Evolutionary conservation across 2,888 invertebrate genomes (phyloP).

Genomic region (Chromoteleia sp.): DNA sequence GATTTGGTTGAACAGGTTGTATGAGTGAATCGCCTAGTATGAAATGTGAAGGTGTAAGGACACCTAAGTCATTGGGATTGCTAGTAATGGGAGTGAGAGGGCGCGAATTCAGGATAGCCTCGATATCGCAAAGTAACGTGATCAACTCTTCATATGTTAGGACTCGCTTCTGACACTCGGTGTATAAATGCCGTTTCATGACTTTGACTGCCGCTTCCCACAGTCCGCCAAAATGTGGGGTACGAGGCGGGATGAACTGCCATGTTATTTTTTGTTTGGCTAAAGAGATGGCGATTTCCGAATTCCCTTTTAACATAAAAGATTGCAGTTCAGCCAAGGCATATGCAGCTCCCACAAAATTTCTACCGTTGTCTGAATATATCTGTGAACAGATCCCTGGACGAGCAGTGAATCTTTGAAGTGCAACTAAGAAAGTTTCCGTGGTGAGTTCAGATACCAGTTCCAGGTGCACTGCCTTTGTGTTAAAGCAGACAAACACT

Average conservation of each 20-base stretch:
- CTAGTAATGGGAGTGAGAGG: no score
- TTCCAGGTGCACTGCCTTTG: constrained; percentile 47
- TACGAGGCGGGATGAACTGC: no score
- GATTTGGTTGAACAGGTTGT: background rate
- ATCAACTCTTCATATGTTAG: background rate
- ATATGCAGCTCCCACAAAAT: no score
- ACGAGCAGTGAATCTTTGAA: constrained; percentile 16
- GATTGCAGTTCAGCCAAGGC: no score
- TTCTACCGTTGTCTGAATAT: constrained; percentile 21
- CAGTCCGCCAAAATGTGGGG: no score
- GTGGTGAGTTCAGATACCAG: no score
- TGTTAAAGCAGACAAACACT: background rate
- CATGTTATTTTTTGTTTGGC: background rate
- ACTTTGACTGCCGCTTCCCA: no score
- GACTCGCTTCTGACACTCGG: background rate
- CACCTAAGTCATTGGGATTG: background rate
- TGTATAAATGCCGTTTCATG: no score
- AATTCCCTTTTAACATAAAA: no score
- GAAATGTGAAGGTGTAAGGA: background rate
- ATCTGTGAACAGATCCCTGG: constrained; percentile 1
- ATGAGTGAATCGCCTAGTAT: background rate
- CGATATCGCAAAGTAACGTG: background rate
- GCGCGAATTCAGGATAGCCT: no score
- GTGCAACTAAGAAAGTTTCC: no score
- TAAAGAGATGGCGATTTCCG: no score